Conservation (phyloP, 2,113 vertebrate species). For the Oncorhynchus keta region DNA sequence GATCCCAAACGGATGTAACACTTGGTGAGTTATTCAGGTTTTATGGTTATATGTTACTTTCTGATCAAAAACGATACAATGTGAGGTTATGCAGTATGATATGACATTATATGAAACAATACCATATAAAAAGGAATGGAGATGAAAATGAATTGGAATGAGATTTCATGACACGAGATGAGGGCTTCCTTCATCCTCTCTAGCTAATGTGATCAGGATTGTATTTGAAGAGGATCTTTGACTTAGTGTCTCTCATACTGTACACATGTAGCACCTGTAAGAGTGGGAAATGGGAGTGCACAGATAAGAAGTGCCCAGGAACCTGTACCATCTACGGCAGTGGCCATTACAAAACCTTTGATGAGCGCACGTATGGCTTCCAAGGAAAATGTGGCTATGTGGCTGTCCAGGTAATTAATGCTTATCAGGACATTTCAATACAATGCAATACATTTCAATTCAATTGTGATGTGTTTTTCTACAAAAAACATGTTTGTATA, state of each 20-base stretch:
- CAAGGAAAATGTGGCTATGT: constrained; percentile 88
- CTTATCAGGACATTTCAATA: not conserved
- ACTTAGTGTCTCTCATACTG: constrained; percentile 2
- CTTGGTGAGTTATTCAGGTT: constrained; percentile 74
- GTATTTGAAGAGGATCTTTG: not conserved
- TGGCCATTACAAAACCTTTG: constrained; percentile 91
- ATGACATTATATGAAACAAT: not conserved
- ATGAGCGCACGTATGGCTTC: constrained; percentile 83
- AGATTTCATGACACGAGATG: not conserved
- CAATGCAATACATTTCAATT: not conserved
- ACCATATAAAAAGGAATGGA: not conserved
- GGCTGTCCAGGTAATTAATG: constrained; percentile 80
- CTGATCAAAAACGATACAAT: not conserved
- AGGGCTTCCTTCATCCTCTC: not conserved
- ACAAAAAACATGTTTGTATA: not conserved
- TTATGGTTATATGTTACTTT: not conserved
- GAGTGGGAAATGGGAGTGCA: constrained; percentile 84
- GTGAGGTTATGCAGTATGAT: not conserved
- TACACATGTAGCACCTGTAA: constrained; percentile 79
- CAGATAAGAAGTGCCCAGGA: constrained; percentile 72
- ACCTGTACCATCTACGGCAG: constrained; percentile 88
- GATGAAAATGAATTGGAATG: not conserved
- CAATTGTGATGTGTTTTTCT: not conserved
- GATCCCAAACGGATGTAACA: constrained; percentile 83
- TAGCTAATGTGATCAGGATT: not conserved